Conservation (phyloP, 2,888 invertebrate genomes). For the Pyrocoelia pectoralis region DNA sequence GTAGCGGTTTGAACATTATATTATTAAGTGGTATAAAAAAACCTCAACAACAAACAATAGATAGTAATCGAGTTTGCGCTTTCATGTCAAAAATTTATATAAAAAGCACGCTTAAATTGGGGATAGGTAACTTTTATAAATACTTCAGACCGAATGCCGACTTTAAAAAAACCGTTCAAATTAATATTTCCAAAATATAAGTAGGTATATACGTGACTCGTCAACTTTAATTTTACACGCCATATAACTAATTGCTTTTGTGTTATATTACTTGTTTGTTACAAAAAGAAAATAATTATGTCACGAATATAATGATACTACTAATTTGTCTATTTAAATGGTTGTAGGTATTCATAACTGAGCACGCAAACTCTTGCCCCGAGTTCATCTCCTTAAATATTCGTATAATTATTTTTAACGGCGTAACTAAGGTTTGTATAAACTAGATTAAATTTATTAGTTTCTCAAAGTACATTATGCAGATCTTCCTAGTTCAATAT, state of each 20-base stretch:
- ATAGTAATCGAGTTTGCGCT: constrained; percentile 52
- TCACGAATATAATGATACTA: constrained; percentile 9
- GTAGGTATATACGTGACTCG: constrained; percentile 41
- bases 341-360: constrained; percentile 13
- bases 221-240: constrained; percentile 22
- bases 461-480: too few species aligned
- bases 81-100: constrained; percentile 49
- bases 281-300: not conserved
- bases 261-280: constrained; percentile 5
- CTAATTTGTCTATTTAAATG: constrained; percentile 6
- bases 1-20: constrained; percentile 31
- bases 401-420: too few species aligned
- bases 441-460: too few species aligned
- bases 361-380: constrained; percentile 29
- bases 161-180: constrained; percentile 41
- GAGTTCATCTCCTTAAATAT: constrained; percentile 9
- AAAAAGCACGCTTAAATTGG: constrained; percentile 53
- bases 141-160: constrained; percentile 45
- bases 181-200: constrained; percentile 47
- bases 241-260: not conserved
- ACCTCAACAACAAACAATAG: constrained; percentile 38
- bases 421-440: too few species aligned
- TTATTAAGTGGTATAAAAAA: constrained; percentile 33
- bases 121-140: constrained; percentile 37
- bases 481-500: too few species aligned